Evolutionary conservation across 2,888 invertebrate species (phyloP), one percentile per base, ranked within the genome.

Genomic region (Crossocerus cetratus): DNA sequence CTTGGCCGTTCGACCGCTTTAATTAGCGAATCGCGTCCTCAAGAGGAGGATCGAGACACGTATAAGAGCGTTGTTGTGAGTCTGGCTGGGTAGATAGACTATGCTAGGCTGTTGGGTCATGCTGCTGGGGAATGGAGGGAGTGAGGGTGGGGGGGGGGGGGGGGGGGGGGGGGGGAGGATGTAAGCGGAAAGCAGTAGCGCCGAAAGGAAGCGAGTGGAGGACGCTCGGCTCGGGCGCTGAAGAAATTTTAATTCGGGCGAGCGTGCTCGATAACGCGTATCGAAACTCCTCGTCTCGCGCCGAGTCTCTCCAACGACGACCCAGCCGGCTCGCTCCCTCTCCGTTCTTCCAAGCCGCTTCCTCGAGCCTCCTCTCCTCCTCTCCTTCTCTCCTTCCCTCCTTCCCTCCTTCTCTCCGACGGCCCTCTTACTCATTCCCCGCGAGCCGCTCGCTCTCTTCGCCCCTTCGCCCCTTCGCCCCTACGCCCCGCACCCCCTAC

Each of bases 251-350:
- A 82, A 82, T 82, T 82, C 82, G 74, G 71, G 69, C 76, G 66
- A 71, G 64, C 77, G 78, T 80, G 78, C 80, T 80, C 82, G 82
- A 82, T 82, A 82, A 82, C 82, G 81, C 82, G 81, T 81, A 82
- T 81, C 81, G 81, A 82, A 80, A 74, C 76, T 76, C 74, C 74
- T 80, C 76, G 75, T 80, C 75, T 77, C 80, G 74, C 76, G 77
- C 71, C 76, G 65, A 71, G 71, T 71, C 76, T 74, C 69, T 78
- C 81, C 65, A 76, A 69, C 76, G 62, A 69, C 56, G 62, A 69
- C 56, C 69, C 66, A 55, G 58, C 63, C 62, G 69, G 68, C 68
- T 63, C 60, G 43, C 58, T 32, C 64, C 54, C 44, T 57, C 61
- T 69, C 59, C 3, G 49, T 49, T 49, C 14, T 49, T 49, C 49